Evolutionary conservation across 2,888 invertebrate genomes (phyloP), one percentile per base, ranked within the genome.

Genomic region (Drosophila peninsularis): DNA sequence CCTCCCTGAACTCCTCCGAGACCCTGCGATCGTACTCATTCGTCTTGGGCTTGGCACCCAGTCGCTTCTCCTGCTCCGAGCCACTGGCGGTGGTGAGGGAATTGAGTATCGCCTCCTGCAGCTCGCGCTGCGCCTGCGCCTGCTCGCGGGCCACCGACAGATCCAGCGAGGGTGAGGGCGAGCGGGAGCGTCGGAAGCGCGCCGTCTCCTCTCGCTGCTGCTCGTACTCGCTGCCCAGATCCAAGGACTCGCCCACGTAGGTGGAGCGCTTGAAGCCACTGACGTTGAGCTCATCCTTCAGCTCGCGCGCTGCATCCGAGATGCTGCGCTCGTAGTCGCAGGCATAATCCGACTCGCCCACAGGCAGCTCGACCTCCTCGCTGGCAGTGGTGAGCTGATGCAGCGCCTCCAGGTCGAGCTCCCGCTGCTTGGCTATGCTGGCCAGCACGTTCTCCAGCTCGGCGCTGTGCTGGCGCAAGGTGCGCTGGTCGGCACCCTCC

Each of bases 201-300:
- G 87, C 88, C 0, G 87, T 77, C 53, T 91, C 83, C 0, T 82
- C 77, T 0, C 91, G 80, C 17, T 88, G 52, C 0, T 79, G 73
- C 47, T 88, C 87, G 34, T 80, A 90, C 57, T 91, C 88, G 14
- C 71, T 83, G 6, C 84, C 88, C 30, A 91, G 72, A 61, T 92
- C 92, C 57, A 91, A 58, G 0, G 92, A 92, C 42, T 92, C 91
- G 0, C 92, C 92, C 0, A 90, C 91, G 45, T 92, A 92, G 0
- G 90, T 91, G n/a, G 92, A 92, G 1, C 92, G 86, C 58, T 91
- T 91, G 14, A 91, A 92, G 0, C 82, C 86, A 5, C 84, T 88
- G 2, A 83, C 77, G 9, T 88, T 4, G 0, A 89, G 69, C 56
- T 91, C 90, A 2, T 86, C 78, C 36, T 90, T 90, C 3, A 92